A percentile compares a stretch with the other conserved stretches of the same genome.
These are phyloP conservation scores for Myotis findleyi DNA, from an alignment of 2,797 vertebrate species.

Conservation along the genomic window DNA sequence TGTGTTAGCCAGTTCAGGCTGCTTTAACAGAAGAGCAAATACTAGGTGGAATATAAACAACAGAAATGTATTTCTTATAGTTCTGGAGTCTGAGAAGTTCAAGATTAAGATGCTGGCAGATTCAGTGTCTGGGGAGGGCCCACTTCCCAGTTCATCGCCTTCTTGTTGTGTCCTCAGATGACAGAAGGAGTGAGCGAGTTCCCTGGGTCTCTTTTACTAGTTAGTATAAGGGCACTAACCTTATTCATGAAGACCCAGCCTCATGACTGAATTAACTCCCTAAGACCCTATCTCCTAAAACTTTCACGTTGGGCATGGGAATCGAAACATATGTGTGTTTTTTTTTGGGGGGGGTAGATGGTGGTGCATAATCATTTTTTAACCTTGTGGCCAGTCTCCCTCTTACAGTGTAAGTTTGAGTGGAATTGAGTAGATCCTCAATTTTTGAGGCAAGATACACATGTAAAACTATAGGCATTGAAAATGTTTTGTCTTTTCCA, in stretches of 20 bases:
- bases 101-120: not conserved
- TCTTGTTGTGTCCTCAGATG: not conserved
- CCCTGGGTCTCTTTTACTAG: not conserved
- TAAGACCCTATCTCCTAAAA: not conserved
- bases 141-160: not conserved
- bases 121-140: not conserved
- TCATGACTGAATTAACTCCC: not conserved
- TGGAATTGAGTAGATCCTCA: not conserved
- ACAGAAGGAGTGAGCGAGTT: not conserved
- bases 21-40: not conserved
- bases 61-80: not conserved
- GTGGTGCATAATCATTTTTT: not conserved
- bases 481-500: not conserved
- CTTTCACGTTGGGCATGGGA: not conserved
- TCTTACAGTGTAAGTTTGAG: not conserved
- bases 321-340: not conserved
- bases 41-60: not conserved
- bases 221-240: not conserved
- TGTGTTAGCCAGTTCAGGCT: not conserved
- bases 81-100: not conserved
- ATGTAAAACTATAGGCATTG: not conserved
- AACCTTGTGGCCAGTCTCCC: not conserved
- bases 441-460: not conserved
- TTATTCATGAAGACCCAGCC: not conserved
- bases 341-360: not conserved